Percentiles rank a stretch among this genome's conserved stretches.
phyloP scores from a whole-genome alignment of 1,140 invertebrate species.

The Augochlora pura region DNA sequence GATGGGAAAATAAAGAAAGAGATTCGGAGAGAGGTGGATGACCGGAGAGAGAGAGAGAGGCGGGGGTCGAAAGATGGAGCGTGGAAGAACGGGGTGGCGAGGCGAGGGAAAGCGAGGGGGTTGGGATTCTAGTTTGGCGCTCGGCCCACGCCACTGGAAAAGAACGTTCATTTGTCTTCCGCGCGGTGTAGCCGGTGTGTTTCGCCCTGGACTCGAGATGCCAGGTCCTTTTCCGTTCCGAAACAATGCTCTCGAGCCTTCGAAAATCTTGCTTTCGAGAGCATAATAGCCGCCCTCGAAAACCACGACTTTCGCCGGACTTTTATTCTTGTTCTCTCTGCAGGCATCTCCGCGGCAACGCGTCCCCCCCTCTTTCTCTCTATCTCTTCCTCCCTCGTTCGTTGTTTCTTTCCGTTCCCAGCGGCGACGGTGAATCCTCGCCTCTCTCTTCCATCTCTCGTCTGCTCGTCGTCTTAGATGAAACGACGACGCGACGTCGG shows the following conservation, averaged over 20 bases:
- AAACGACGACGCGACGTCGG: neutral
- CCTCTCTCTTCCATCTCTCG: too few species aligned
- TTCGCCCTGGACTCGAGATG: constrained; percentile 26
- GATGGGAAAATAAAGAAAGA: neutral
- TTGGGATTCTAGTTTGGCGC: constrained; percentile 19
- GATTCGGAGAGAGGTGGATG: neutral
- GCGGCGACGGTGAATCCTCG: neutral
- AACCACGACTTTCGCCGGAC: constrained; percentile 9
- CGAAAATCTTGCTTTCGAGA: constrained; percentile 25
- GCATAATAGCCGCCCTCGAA: constrained; percentile 15
- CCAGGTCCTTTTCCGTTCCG: constrained; percentile 1
- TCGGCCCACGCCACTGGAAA: neutral
- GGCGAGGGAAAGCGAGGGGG: neutral
- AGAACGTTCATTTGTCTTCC: constrained; percentile 48
- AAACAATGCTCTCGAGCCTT: constrained; percentile 35
- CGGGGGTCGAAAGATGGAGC: neutral
- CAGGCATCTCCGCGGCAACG: neutral
- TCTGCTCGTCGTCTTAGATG: neutral
- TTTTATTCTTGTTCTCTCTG: neutral
- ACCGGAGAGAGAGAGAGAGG: neutral
- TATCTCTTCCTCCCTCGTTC: too few species aligned
- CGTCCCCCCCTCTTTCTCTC: neutral
- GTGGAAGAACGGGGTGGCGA: neutral
- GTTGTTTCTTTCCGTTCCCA: neutral
- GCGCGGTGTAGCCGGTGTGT: constrained; percentile 6